Base-by-base conservation (phyloP, 2,113 vertebrate genomes). In the Sinocyclocheilus rhinocerous region DNA sequence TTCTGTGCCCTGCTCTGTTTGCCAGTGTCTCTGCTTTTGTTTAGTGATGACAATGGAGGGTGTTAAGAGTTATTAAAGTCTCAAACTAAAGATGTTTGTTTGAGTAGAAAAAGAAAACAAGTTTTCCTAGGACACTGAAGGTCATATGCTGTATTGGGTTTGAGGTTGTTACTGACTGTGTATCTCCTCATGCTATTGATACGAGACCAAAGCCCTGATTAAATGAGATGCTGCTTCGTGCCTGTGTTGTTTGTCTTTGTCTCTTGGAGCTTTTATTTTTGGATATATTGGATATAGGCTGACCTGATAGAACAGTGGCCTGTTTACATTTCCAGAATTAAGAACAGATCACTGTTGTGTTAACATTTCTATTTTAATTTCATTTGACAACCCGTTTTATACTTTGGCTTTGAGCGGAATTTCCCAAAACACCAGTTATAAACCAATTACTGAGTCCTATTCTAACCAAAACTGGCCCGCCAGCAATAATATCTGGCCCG, bases 1-100 rank as follows among this genome's bases (percentile, higher is more conserved):
- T 61, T 87, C 39, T 33, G 55, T 87, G 63, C 39, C 86, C 82
- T 70, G 55, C 33, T 70, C 61, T 36, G 65, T 75, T 59, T 42
- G 59, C 36, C 76, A 45, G 87, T 69, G 26, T 85, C 42, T 73
- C 15, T 18, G 20, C 45, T 59, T 87, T 75, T 90, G 90, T 91
- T 63, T 39, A 61, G 45, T 81, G 65, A 52, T 77, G 78, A 85
- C 73, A 78, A 63, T 78, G 22, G 75, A 16, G 42, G 73, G 36
- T 83, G 52, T 52, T 79, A 52, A 26, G 61, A 80, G 76, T 83
- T 85, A 78, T 72, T 88, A 81, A 45, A 61, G 87, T 69, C 75
- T 76, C 65, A 63, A 81, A 70, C 57, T 69, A 78, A 65, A 29
- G 79, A 57, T 50, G 9, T 73, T 84, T 75, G 57, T 36, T 72